A percentile compares a stretch with the other conserved stretches of the same genome.
These are phyloP conservation scores for Theodoxus fluviatilis DNA, from an alignment of 2,888 invertebrate species.

Conservation along the genomic window DNA sequence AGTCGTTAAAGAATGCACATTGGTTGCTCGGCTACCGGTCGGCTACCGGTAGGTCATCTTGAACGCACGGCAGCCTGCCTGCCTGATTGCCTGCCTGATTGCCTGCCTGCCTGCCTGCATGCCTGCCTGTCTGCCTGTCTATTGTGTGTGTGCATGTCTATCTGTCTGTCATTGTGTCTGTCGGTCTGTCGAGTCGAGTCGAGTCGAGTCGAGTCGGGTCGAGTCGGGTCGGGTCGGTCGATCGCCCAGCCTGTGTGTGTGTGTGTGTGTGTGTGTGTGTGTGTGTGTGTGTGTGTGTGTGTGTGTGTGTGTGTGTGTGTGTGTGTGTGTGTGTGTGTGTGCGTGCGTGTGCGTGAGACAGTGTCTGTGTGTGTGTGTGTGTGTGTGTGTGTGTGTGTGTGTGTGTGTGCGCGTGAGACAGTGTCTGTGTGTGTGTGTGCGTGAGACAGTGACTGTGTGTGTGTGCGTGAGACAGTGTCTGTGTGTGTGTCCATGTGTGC, in stretches of 20 bases:
- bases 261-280: constrained; percentile 16
- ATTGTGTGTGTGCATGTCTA: constrained; percentile 14
- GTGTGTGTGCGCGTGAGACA: neutral
- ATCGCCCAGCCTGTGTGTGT: constrained; percentile 2
- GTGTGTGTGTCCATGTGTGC: constrained; percentile 12
- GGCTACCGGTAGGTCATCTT: no score
- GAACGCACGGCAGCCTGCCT: no score
- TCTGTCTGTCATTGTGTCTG: constrained; percentile 18
- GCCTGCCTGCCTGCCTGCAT: no score
- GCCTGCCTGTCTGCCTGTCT: neutral
- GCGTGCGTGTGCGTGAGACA: constrained; percentile 7
- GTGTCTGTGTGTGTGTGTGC: constrained; percentile 3
- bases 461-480: constrained; percentile 17
- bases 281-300: constrained; percentile 15
- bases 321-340: constrained; percentile 21
- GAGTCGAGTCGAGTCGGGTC: no score
- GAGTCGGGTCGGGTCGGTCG: neutral
- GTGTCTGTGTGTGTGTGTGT: constrained; percentile 18
- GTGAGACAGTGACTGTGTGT: constrained; percentile 22
- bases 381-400: constrained; percentile 14
- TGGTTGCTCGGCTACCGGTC: no score
- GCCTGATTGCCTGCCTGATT: no score
- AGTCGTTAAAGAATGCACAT: no score
- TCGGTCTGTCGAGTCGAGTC: constrained; percentile 7
- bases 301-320: constrained; percentile 19